Evolutionary conservation across 1,140 invertebrate species (phyloP), one percentile per base, ranked within the genome.

Genomic region (Pseudobourletiella spinata): DNA sequence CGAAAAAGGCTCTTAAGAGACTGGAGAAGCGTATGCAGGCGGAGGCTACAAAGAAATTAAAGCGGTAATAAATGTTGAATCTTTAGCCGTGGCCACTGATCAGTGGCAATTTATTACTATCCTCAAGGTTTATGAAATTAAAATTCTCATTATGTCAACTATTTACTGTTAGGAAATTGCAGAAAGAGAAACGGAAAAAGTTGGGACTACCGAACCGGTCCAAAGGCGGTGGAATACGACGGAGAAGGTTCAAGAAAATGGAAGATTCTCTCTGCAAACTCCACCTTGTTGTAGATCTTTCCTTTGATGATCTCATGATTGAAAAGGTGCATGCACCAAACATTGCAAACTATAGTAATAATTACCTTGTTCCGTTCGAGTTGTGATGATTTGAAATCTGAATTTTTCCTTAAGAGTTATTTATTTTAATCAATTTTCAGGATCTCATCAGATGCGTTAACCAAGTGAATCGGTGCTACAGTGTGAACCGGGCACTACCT

Each of bases 381-480:
- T 44, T 22, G 25, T 44, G 55, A 18, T 43, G 22, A 39, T 51
- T 39, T 35, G 39, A 26, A 54, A 18, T 20, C 14, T 14, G n/a
- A 63, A 58, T 29, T 60, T 26, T 67, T 61, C 16, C 50, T 44
- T 63, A 42, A 25, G 58, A 52, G 59, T 50, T 39, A 60, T 65
- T 58, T 55, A 15, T 66, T 64, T 69, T 67, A 39, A 11, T 39
- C n/a, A 39, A n/a, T 71, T 15, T 26, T 8, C 61, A 82, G 76
- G 90, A 95, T 75, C 81, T 95, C 61, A 83, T 81, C 51, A 95
- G 95, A 81, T 85, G 92, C 63, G 82, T 89, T 3, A 95, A 96
- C 76, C 96, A 99, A 79, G 83, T 98, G 66, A 79, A 91, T 63
- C 81, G 90, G 59, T 94, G 94, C 73, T 98, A 98, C 73, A 88